Evolutionary conservation across 2,888 invertebrate species (phyloP).

Genomic region (Diarsia mendica): DNA sequence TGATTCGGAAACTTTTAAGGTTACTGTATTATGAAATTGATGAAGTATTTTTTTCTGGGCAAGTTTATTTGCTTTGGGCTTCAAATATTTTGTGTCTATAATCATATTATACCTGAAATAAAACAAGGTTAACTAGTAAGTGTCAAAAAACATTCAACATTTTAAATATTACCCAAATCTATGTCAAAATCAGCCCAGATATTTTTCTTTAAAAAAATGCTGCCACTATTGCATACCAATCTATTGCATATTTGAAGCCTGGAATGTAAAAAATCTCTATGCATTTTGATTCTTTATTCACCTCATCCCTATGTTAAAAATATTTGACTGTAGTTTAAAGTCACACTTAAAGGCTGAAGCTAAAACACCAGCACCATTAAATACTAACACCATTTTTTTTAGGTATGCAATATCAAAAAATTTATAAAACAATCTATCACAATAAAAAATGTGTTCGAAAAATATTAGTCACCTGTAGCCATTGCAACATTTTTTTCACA

Average conservation of each 20-base stretch:
- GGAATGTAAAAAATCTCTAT: constrained; percentile 40
- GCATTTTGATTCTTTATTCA: constrained; percentile 45
- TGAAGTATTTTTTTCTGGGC: constrained; percentile 35
- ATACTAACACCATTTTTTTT: constrained; percentile 19
- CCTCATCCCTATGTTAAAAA: constrained; percentile 39
- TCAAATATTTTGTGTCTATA: constrained; percentile 35
- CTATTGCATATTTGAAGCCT: constrained; percentile 55
- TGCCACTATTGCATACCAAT: constrained; percentile 20
- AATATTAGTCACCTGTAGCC: constrained; percentile 16
- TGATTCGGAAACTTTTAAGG: background rate
- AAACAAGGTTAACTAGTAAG: background rate
- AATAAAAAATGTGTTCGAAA: constrained; percentile 11
- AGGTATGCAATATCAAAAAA: constrained; percentile 1
- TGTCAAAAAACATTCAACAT: background rate
- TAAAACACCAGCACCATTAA: constrained; percentile 5
- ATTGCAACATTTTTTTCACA: constrained; percentile 42
- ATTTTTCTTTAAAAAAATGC: constrained; percentile 2
- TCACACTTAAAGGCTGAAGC: constrained; percentile 48
- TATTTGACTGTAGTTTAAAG: constrained; percentile 25
- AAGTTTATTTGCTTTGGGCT: constrained; percentile 43
- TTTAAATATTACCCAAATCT: background rate
- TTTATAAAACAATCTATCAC: constrained; percentile 3
- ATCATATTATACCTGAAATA: background rate
- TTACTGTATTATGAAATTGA: background rate
- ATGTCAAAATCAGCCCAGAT: background rate